Base-by-base conservation (phyloP, 2,888 invertebrate genomes). In the Mesorhabditis belari region DNA sequence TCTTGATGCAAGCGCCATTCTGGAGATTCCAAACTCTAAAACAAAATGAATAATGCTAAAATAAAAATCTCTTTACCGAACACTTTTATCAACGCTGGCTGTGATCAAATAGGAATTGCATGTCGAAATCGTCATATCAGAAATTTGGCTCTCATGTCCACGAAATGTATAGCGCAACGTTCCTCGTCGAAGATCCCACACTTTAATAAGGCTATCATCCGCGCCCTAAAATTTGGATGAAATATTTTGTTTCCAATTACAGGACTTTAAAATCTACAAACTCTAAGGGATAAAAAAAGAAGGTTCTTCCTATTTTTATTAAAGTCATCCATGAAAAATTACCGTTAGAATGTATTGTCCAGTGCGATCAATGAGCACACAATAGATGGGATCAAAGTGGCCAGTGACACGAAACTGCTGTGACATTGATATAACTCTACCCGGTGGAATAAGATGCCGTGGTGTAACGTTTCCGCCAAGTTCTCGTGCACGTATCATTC, bases 351-450 rank as follows among this genome's bases (percentile, higher is more conserved):
- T 89, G 80, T 89, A 93, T 79, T 88, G 87, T 3, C 95, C 95
- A 12, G 91, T 89, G 68, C 89, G 86, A 84, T 98, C 96, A 83
- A 92, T 95, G 24, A 90, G 86, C 26, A 96, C 88, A 84, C 96
- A 98, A 85, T 95, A 98, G 1, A 95, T 94, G n/a, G 94, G 90
- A 0, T 93, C 91, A 60, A 96, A 86, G 82, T 98, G 98, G 0
- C 95, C 96, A 55, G 94, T 85, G 2, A 92, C 92, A 62, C 90
- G 66, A 27, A 55, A 64, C 29, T 75, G 75, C 9, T 58, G 55
- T 6, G 63, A 53, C n/a, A 70, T n/a, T 19, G 55, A 44, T 26
- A 56, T 12, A 12, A 52, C 29, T 6, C 56, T 23, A 1, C 49
- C 9, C 21, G 49, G 55, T 12, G 64, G 64, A 3, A 59, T 66